A percentile compares a stretch with the other conserved stretches of the same genome.
Evolutionary conservation across 2,113 vertebrate genomes (phyloP).

Genomic region (Varanus salvator): DNA sequence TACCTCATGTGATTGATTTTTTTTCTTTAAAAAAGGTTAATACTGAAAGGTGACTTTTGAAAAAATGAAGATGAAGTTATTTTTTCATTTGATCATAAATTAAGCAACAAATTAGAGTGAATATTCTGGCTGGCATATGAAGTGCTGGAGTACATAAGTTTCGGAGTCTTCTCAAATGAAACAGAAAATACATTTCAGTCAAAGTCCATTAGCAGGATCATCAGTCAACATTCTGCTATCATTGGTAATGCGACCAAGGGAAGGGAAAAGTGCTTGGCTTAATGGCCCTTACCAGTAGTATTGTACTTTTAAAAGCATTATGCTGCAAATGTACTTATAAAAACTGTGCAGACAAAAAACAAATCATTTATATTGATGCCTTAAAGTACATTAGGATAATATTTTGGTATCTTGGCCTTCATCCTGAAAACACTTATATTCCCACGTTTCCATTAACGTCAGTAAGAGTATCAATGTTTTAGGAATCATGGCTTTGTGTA

Average conservation of each 20-base stretch:
- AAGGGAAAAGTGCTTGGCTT: constrained; percentile 56
- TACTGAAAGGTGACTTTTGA: background rate
- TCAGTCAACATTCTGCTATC: constrained; percentile 50
- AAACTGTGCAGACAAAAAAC: constrained; percentile 11
- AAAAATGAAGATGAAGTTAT: background rate
- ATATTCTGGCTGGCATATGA: constrained; percentile 23
- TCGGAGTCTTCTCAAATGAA: constrained; percentile 51
- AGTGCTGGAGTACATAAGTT: background rate
- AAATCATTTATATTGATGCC: background rate
- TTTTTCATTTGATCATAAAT: background rate
- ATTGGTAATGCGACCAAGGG: constrained; percentile 46
- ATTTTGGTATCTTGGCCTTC: constrained; percentile 20
- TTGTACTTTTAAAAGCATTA: constrained; percentile 38
- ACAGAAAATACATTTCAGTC: constrained; percentile 45
- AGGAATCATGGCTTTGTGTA: background rate
- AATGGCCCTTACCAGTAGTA: constrained; percentile 41
- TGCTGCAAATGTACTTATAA: constrained; percentile 16
- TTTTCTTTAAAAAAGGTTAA: background rate
- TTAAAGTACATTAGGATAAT: constrained; percentile 38
- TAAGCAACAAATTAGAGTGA: constrained; percentile 12
- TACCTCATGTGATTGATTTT: background rate
- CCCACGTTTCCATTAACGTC: constrained; percentile 14
- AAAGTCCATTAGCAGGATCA: constrained; percentile 50
- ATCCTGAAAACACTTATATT: constrained; percentile 13
- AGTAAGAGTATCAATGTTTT: background rate